Evolutionary conservation across 2,113 vertebrate species (phyloP).

Genomic region (Monopterus albus): DNA sequence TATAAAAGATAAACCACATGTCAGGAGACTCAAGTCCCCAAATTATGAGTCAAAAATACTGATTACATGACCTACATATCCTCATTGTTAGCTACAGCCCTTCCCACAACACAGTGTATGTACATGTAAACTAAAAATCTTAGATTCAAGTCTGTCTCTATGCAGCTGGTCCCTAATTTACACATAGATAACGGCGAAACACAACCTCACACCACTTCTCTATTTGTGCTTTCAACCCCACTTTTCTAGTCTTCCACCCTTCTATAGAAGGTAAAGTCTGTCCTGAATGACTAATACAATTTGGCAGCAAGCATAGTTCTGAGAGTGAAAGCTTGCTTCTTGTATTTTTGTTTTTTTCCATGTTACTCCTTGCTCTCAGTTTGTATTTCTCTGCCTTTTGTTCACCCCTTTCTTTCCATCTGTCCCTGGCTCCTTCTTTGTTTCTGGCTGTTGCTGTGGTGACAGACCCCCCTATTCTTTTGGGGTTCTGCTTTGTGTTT

Average conservation of each 20-base stretch:
- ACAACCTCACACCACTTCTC: neutral
- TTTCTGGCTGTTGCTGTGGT: conserved; percentile 71
- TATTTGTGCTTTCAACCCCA: conserved; percentile 20
- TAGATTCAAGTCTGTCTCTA: neutral
- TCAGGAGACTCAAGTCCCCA: neutral
- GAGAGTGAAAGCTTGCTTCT: conserved; percentile 30
- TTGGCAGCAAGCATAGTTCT: conserved; percentile 29
- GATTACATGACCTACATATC: neutral
- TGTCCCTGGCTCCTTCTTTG: conserved; percentile 53
- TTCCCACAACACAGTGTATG: neutral
- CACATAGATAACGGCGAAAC: conserved; percentile 5
- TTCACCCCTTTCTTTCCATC: conserved; percentile 10
- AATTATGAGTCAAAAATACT: neutral
- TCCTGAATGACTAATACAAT: conserved; percentile 26
- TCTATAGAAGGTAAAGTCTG: conserved; percentile 33
- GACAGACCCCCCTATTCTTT: conserved; percentile 54
- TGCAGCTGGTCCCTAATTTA: conserved; percentile 6
- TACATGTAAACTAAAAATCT: no score
- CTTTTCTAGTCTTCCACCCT: neutral
- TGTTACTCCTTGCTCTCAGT: conserved; percentile 23
- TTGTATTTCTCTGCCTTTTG: neutral
- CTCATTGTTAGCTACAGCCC: neutral
- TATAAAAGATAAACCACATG: neutral
- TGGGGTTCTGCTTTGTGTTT: conserved; percentile 71
- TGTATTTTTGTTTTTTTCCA: conserved; percentile 19